A percentile compares a stretch with the other conserved stretches of the same genome.
Conservation (phyloP, 2,888 invertebrate genomes). For the Eurytoma californica region DNA sequence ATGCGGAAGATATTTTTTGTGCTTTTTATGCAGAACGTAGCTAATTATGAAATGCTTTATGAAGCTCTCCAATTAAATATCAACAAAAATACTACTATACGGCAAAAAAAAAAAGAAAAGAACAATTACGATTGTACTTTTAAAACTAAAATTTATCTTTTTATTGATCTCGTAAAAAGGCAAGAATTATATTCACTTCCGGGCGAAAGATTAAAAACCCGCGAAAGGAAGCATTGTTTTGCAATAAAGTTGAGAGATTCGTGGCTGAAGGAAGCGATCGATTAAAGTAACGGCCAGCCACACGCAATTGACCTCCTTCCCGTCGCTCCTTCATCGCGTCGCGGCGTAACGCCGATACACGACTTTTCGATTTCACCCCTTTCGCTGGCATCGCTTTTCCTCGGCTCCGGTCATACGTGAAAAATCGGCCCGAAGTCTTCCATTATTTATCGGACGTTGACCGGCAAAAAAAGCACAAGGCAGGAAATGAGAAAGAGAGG, state of each 20-base stretch:
- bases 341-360: background rate
- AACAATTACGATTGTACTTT: too few species aligned
- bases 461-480: background rate
- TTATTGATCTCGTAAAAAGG: too few species aligned
- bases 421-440: background rate
- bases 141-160: too few species aligned
- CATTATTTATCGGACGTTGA: conserved; percentile 8
- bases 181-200: too few species aligned
- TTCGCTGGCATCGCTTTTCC: background rate
- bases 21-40: too few species aligned
- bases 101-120: too few species aligned
- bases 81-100: too few species aligned
- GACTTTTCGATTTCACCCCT: background rate
- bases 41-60: too few species aligned
- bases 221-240: background rate
- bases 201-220: too few species aligned
- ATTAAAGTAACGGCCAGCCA: conserved; percentile 63
- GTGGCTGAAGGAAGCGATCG: background rate
- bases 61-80: too few species aligned
- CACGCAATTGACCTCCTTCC: conserved; percentile 33
- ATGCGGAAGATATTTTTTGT: conserved; percentile 2
- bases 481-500: too few species aligned
- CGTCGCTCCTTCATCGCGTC: background rate
- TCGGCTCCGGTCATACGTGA: background rate
- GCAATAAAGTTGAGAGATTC: background rate